Evolutionary conservation across 2,888 invertebrate species (phyloP).

Genomic region (Rambutsinella grinnellia): DNA sequence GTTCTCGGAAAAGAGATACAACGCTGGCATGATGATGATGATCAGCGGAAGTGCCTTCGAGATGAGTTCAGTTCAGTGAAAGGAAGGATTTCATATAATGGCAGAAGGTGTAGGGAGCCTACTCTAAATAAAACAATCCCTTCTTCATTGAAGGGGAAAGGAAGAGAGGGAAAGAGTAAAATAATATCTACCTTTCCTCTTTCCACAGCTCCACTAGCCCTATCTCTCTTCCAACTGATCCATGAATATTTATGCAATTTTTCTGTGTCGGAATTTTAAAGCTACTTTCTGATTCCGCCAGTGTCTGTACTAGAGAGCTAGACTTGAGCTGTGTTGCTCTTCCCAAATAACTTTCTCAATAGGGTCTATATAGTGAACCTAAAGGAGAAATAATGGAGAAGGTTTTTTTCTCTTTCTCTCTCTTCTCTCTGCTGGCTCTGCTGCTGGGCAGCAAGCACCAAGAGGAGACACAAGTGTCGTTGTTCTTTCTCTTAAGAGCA

Average conservation of each 20-base stretch:
- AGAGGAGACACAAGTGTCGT: not conserved
- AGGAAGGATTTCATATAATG: too few relatives aligned
- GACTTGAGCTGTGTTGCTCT: too few relatives aligned
- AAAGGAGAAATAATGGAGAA: conserved; percentile 21
- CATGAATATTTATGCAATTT: conserved; percentile 15
- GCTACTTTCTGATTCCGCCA: not conserved
- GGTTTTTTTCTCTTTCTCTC: conserved; percentile 10
- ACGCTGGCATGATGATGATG: not conserved
- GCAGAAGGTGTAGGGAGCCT: too few relatives aligned
- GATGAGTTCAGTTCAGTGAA: not conserved
- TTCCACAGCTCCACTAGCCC: too few relatives aligned
- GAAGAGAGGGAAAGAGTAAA: too few relatives aligned
- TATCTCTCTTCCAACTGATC: conserved; percentile 1
- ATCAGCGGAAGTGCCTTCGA: not conserved
- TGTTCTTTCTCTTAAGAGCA: not conserved
- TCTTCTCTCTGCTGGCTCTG: not conserved
- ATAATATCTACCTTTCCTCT: too few relatives aligned
- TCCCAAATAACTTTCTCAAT: not conserved
- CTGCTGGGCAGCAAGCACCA: not conserved
- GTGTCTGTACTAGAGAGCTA: too few relatives aligned
- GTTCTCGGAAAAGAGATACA: not conserved
- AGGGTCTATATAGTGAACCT: too few relatives aligned
- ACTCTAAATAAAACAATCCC: too few relatives aligned
- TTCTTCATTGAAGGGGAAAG: not conserved
- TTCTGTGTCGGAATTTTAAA: not conserved